Evolutionary conservation across 1,140 invertebrate genomes (phyloP), one percentile per base, ranked within the genome.

Genomic region (Thaumatotibia leucotreta): DNA sequence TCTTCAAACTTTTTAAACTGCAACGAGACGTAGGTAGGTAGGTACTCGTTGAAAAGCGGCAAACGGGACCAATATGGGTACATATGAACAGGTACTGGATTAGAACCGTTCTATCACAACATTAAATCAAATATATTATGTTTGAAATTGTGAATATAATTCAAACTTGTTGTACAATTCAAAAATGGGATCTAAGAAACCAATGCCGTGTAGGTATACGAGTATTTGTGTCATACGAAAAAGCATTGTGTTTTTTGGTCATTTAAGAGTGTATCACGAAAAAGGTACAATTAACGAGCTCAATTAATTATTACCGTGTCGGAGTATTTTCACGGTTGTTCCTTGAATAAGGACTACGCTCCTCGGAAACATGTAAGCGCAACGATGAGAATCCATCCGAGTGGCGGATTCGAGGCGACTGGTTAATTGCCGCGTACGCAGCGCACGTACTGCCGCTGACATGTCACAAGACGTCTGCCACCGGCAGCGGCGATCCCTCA

Each of bases 381-480:
- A 66, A 49, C 64, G 72, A 71, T 74, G 74, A 72, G 76, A 79
- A 77, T 76, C 75, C 72, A 58, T 45, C 39, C 67, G 69, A 66
- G 69, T 67, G 49, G 67, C 67, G 74, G 69, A 67, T 69, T 52
- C 65, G 77, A 80, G 80, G 80, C 80, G 80, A 80, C 74, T 84
- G 74, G 75, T 78, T 89, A 88, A 89, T 90, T 89, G 84, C 72
- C 72, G 79, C 74, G 83, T 86, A 86, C 82, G 85, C 86, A 79
- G 73, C 76, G 81, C 88, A 89, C 86, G 88, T 89, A 86, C 75
- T 32, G 73, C 68, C 69, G 74, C 68, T 83, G 86, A 87, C 85
- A 88, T 86, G 83, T 87, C 84, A 86, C 86, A 88, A 81, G 84
- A 84, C 83, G 80, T 84, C 83, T 84, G 82, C 88, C 87, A 89